Conservation (phyloP, 2,113 vertebrate genomes). For the Emydocephalus ijimae region DNA sequence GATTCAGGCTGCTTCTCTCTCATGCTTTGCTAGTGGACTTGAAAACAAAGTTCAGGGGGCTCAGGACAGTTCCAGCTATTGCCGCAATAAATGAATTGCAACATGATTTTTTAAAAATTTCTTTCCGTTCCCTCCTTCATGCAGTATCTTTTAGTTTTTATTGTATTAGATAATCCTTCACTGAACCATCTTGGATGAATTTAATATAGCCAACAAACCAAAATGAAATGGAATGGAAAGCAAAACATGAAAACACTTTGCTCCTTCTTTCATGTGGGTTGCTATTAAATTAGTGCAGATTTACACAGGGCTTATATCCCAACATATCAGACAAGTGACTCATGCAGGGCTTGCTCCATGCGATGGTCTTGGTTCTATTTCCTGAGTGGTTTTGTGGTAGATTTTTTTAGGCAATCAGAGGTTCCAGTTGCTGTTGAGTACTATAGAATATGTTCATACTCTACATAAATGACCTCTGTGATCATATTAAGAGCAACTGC, state of each 20-base stretch:
- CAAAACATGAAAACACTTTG: not conserved
- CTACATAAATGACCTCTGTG: too few species aligned
- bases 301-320: not conserved
- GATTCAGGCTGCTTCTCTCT: not conserved
- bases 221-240: not conserved
- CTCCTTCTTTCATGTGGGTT: not conserved
- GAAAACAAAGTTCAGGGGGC: not conserved
- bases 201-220: not conserved
- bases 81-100: not conserved
- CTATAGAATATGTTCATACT: not conserved
- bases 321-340: not conserved
- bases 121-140: not conserved
- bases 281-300: not conserved
- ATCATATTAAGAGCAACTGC: too few species aligned
- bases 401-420: not conserved
- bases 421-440: not conserved
- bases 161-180: not conserved
- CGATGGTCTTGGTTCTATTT: not conserved
- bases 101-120: not conserved
- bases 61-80: not conserved
- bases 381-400: not conserved
- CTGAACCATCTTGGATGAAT: not conserved
- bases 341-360: not conserved
- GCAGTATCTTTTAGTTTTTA: not conserved
- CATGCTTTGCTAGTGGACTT: not conserved